Evolutionary conservation across 2,797 vertebrate species (phyloP), one percentile per base, ranked within the genome.

Genomic region (Rhinella marina): DNA sequence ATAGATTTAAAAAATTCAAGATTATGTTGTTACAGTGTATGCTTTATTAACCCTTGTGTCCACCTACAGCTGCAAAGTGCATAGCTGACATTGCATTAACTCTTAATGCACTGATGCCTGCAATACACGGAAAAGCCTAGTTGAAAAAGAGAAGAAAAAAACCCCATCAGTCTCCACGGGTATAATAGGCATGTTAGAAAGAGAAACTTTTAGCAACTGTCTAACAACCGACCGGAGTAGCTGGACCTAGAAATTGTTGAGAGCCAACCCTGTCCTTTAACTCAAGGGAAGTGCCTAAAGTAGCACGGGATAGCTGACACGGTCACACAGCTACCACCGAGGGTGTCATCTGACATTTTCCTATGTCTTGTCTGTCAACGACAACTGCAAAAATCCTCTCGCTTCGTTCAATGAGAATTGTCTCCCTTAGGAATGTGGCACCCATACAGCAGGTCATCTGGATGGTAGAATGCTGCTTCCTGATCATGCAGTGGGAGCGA

Each of bases 201-300:
- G 48, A 66, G 23, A 78, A 83, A 87, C 25, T 56, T 82, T 62
- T 17, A 50, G 19, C 81, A 57, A 23, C 50, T 72, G 11, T 64
- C 54, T 62, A 11, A 56, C 61, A 59, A 57, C 80, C 73, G 57
- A 64, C 16, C 25, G 48, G 48, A 87, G 79, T 21, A 59, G 29
- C 64, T 21, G 66, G 23, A 72, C 54, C 41, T 27, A 50, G 14
- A 54, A 73, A 73, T 48, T 6, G 77, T 61, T 6, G 12, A 12
- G 61, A 61, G 68, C 7, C 70, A 54, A 64, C 83, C 56, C 56
- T 85, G 72, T 82, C 75, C 27, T 41, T 41, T 81, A 80, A 88
- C 75, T 85, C n/a, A 19, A 52, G 64, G 66, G 54, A 85, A 88
- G 87, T 73, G 62, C 76, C 48, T 21, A 84, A 84, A 88, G 72